Percentiles rank a stretch among this genome's conserved stretches.
Evolutionary conservation across 1,140 invertebrate genomes (phyloP).

Genomic region (Drosophila kepulauana): DNA sequence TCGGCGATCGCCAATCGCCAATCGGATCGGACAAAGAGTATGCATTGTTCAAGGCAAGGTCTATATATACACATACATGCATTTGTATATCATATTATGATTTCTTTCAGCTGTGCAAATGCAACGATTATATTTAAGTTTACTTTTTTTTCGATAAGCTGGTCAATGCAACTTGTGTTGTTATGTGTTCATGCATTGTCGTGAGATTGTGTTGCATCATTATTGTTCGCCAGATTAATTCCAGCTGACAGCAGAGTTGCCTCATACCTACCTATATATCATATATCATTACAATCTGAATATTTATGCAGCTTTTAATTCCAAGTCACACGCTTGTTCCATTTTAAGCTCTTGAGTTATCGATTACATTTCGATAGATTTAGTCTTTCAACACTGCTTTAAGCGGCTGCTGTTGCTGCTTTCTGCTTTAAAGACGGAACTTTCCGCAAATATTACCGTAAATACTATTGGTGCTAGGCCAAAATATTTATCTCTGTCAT

Average conservation of each 20-base stretch:
- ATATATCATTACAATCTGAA: conserved; percentile 8
- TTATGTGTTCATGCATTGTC: conserved; percentile 17
- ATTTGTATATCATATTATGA: not conserved
- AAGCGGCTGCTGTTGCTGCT: not conserved
- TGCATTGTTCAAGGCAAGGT: conserved; percentile 28
- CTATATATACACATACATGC: not conserved
- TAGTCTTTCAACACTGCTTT: not conserved
- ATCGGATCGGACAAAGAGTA: conserved; percentile 16
- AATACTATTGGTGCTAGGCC: too few relatives aligned
- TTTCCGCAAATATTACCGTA: too few relatives aligned
- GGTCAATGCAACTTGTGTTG: not conserved
- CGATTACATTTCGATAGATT: conserved; percentile 16
- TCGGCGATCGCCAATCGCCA: not conserved
- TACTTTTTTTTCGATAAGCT: not conserved
- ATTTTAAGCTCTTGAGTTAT: not conserved
- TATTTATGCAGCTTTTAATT: conserved; percentile 34
- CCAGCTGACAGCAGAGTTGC: conserved; percentile 32
- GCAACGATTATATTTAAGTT: not conserved
- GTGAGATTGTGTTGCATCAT: conserved; percentile 16
- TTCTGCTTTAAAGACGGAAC: not conserved
- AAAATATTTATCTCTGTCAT: too few relatives aligned
- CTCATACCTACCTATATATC: not conserved
- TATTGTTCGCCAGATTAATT: conserved; percentile 21
- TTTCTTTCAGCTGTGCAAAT: conserved; percentile 28
- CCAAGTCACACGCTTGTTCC: not conserved